These are phyloP conservation scores for Phyllopteryx taeniolatus DNA, from an alignment of 2,113 vertebrate species.

Conservation along the genomic window DNA sequence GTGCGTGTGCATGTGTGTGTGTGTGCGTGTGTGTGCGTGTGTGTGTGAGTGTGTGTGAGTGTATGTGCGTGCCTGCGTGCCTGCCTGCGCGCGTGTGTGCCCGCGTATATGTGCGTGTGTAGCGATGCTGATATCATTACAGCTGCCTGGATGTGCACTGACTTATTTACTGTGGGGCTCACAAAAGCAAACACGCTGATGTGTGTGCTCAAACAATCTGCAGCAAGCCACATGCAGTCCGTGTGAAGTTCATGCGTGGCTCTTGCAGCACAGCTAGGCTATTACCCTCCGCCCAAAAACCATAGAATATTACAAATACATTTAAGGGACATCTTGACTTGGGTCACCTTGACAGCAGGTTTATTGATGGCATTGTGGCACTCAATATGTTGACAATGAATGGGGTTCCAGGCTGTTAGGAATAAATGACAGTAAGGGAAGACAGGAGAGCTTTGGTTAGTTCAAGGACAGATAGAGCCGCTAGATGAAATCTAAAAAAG, in stretches of 20 bases:
- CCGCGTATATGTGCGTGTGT: background rate
- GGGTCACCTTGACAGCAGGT: conserved; percentile 95
- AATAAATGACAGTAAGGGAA: conserved; percentile 4
- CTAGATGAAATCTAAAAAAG: conserved; percentile 6
- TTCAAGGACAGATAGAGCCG: conserved; percentile 21
- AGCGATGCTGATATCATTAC: conserved; percentile 42
- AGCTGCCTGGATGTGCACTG: conserved; percentile 28
- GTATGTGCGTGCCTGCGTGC: background rate
- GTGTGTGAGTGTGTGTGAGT: background rate
- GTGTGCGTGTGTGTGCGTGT: background rate
- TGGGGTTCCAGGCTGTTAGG: conserved; percentile 96
- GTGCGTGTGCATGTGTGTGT: background rate
- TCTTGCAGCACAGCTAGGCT: background rate
- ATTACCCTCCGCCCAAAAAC: background rate
- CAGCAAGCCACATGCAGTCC: conserved; percentile 10
- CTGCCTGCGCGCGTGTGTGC: background rate
- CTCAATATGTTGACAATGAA: conserved; percentile 98
- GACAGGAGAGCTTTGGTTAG: conserved; percentile 18
- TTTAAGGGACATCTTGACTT: conserved; percentile 13
- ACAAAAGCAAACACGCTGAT: conserved; percentile 20
- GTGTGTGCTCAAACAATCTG: conserved; percentile 20
- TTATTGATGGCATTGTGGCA: conserved; percentile 99
- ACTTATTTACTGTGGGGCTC: conserved; percentile 49
- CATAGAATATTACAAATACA: background rate
- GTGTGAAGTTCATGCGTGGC: background rate